Percentiles rank a stretch among this genome's conserved stretches.
phyloP scores from a whole-genome alignment of 2,113 vertebrate genomes.

The Bos indicus region DNA sequence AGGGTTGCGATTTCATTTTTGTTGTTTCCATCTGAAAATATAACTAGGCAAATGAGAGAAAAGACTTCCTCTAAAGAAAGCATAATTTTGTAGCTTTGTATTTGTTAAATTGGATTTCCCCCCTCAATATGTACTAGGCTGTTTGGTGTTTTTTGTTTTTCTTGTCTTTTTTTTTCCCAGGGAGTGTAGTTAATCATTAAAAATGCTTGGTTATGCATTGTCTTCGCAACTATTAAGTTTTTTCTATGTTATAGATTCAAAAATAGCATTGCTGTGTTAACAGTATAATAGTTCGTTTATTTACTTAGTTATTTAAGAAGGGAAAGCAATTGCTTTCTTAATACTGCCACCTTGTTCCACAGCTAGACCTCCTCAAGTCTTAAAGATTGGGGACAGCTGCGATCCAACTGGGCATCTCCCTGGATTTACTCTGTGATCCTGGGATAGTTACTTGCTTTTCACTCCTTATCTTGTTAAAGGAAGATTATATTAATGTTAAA shows the following conservation, averaged over 20 bases:
- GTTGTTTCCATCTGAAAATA: background rate
- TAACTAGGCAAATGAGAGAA: background rate
- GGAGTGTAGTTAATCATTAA: background rate
- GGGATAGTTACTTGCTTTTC: background rate
- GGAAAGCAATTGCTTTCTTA: background rate
- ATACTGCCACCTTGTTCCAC: background rate
- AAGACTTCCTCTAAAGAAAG: background rate
- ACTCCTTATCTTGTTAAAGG: background rate
- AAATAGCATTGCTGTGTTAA: background rate
- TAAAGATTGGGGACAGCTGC: background rate
- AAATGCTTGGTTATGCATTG: background rate
- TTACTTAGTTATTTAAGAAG: background rate
- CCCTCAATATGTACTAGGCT: background rate
- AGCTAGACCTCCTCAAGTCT: background rate
- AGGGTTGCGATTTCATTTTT: constrained; percentile 25
- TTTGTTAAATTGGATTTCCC: background rate
- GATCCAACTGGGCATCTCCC: background rate
- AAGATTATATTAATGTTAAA: background rate
- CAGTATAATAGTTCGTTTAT: background rate
- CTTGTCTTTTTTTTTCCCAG: background rate
- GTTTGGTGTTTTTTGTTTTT: background rate
- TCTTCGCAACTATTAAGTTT: background rate
- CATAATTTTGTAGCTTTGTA: background rate
- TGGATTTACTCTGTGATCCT: background rate
- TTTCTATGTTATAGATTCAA: background rate